phyloP scores from a whole-genome alignment of 2,888 invertebrate species.

The Muschampia staudingeri region DNA sequence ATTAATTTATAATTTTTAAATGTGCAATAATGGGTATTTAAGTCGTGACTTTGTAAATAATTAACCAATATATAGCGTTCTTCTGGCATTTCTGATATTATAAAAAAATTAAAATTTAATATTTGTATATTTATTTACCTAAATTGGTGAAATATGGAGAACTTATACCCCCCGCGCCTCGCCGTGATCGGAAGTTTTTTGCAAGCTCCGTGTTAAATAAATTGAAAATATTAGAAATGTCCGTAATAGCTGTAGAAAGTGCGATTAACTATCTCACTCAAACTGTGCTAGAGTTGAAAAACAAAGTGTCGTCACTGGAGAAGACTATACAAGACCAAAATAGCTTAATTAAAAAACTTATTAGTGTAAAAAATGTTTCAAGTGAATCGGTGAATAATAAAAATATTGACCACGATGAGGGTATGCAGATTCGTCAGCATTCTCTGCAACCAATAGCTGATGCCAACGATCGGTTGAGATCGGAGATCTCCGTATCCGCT shows the following conservation, averaged over 20 bases:
- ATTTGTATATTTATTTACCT: too few species aligned
- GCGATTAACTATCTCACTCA: constrained; percentile 16
- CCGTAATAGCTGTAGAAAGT: constrained; percentile 12
- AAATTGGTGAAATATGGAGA: too few species aligned
- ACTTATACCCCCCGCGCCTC: background rate
- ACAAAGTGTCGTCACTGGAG: constrained; percentile 22
- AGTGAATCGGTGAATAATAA: background rate
- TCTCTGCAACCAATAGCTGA: background rate
- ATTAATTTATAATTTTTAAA: too few species aligned
- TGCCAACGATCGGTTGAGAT: background rate
- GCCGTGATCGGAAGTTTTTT: constrained; percentile 7
- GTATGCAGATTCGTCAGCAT: background rate
- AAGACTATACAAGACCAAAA: constrained; percentile 34
- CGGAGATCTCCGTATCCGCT: background rate
- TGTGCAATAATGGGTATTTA: too few species aligned
- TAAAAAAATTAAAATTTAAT: too few species aligned
- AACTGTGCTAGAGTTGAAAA: constrained; percentile 16
- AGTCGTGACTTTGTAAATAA: too few species aligned
- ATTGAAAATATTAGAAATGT: constrained; percentile 8
- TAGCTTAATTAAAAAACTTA: constrained; percentile 1
- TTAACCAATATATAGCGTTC: too few species aligned
- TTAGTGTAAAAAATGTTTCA: background rate
- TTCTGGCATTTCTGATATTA: too few species aligned
- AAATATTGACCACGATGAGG: background rate
- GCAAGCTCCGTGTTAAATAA: constrained; percentile 23